A percentile compares a stretch with the other conserved stretches of the same genome.
phyloP scores from a whole-genome alignment of 1,140 invertebrate genomes.

The Procambarus virginalis region DNA sequence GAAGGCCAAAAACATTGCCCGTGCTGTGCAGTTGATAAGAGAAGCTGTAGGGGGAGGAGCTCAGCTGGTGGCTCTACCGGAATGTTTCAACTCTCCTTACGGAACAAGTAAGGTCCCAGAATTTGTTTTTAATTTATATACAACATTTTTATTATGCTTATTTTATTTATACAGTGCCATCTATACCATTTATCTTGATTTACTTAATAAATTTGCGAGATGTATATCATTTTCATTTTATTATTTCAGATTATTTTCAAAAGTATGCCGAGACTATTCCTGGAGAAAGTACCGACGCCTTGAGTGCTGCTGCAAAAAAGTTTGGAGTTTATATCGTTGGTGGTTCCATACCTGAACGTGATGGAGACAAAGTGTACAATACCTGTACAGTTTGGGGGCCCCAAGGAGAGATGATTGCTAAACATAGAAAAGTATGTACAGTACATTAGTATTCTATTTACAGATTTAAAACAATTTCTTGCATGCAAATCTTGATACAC shows the following conservation, averaged over 20 bases:
- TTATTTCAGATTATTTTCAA: conserved; percentile 81
- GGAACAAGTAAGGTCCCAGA: conserved; percentile 82
- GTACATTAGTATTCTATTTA: too few relatives aligned
- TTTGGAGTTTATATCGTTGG: conserved; percentile 89
- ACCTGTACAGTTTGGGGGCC: conserved; percentile 92
- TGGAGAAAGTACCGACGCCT: conserved; percentile 82
- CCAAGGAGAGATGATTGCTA: conserved; percentile 81
- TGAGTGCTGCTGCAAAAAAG: conserved; percentile 85
- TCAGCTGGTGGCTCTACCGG: conserved; percentile 87
- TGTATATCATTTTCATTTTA: neutral
- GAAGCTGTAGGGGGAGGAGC: conserved; percentile 85
- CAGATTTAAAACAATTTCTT: too few relatives aligned
- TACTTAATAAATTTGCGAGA: too few relatives aligned
- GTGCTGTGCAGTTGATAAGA: conserved; percentile 83
- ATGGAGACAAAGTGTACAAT: conserved; percentile 85
- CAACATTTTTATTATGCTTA: neutral
- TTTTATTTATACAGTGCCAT: neutral
- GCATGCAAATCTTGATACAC: too few relatives aligned
- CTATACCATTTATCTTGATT: neutral
- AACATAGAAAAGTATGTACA: conserved; percentile 75
- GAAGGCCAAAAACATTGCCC: conserved; percentile 84
- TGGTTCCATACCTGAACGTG: conserved; percentile 90
- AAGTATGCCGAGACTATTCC: conserved; percentile 92
- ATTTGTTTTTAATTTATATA: neutral
- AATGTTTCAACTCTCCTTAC: conserved; percentile 97